These are phyloP conservation scores for Plebejus argus DNA, from an alignment of 2,888 invertebrate genomes.

Conservation along the genomic window DNA sequence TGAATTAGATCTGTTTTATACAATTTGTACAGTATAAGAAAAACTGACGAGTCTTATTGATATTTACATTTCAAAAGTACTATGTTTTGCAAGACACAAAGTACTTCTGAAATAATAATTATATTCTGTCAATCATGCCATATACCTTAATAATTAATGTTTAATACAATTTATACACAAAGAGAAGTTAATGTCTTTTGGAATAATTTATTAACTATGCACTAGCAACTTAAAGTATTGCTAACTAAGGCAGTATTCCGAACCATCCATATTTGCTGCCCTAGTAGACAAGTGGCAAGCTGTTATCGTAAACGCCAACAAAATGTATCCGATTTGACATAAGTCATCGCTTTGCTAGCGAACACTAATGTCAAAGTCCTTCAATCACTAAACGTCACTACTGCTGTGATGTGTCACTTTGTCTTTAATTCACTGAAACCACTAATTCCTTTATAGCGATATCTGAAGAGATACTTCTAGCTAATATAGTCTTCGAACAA, in stretches of 20 bases:
- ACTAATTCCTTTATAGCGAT: neutral
- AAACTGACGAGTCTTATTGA: neutral
- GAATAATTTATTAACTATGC: neutral
- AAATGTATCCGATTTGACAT: too few relatives aligned
- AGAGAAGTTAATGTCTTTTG: conserved; percentile 4
- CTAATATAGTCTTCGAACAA: neutral
- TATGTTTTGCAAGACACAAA: neutral
- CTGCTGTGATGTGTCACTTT: neutral
- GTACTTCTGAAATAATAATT: neutral
- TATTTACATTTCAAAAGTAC: conserved; percentile 44
- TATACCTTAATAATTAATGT: neutral
- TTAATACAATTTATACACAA: conserved; percentile 1
- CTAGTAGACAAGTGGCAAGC: too few relatives aligned
- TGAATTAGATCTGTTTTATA: conserved; percentile 67
- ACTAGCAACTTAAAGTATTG: conserved; percentile 3
- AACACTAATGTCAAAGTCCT: too few relatives aligned
- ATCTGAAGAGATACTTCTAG: neutral
- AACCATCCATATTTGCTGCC: neutral
- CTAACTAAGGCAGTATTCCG: conserved; percentile 8
- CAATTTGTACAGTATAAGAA: conserved; percentile 61
- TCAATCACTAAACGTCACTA: neutral
- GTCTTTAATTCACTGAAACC: neutral
- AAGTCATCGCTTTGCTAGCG: too few relatives aligned
- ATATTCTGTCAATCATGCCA: neutral
- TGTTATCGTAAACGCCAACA: too few relatives aligned